Evolutionary conservation across 2,888 invertebrate species (phyloP).

Genomic region (Ophion obscuratus): DNA sequence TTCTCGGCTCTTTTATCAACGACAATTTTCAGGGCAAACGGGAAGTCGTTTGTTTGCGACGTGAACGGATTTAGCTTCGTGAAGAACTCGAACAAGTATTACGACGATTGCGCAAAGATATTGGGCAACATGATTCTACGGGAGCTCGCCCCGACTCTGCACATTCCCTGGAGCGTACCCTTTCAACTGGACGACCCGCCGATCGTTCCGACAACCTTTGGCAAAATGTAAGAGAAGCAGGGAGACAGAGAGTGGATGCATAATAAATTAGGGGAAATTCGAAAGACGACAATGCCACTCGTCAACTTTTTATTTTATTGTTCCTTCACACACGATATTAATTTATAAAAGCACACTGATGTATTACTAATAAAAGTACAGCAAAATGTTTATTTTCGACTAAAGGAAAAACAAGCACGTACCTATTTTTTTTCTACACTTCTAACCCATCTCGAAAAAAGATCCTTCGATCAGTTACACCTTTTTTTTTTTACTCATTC

Average conservation of each 20-base stretch:
- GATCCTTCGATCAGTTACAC: background rate
- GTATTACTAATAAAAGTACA: constrained; percentile 61
- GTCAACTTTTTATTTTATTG: background rate
- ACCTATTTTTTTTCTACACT: constrained; percentile 51
- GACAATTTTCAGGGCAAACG: constrained; percentile 92
- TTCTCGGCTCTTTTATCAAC: background rate
- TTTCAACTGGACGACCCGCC: constrained; percentile 99
- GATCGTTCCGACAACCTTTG: constrained; percentile 99
- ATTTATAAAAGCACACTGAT: constrained; percentile 56
- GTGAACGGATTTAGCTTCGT: constrained; percentile 99
- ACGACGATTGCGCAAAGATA: constrained; percentile 99
- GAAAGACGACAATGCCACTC: background rate
- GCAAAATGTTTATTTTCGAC: constrained; percentile 57
- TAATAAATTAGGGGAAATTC: constrained; percentile 10
- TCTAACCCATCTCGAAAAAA: constrained; percentile 44
- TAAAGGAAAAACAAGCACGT: constrained; percentile 36
- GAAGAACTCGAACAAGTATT: constrained; percentile 99
- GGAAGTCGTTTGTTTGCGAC: constrained; percentile 99
- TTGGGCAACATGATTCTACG: constrained; percentile 98
- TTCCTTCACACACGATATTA: constrained; percentile 11
- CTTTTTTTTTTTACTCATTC: background rate
- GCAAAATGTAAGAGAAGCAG: constrained; percentile 91
- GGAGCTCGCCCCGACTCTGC: constrained; percentile 96
- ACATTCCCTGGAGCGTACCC: constrained; percentile 99
- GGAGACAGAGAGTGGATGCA: background rate